Base-by-base conservation (phyloP, 2,797 vertebrate species). In the Basileuterus tristriatus region DNA sequence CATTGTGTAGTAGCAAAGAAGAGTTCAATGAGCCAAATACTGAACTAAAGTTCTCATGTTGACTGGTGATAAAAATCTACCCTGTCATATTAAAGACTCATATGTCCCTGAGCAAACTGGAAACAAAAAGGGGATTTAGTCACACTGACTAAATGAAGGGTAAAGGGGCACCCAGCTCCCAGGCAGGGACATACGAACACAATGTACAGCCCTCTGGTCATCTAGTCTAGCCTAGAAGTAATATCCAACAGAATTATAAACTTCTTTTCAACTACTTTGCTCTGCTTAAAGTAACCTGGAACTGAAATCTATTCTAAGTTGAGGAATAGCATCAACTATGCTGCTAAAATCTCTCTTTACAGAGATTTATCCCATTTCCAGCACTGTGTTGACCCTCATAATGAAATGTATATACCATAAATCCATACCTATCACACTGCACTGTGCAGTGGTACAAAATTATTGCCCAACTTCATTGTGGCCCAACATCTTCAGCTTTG, bases 21-120 rank as follows among this genome's bases (percentile, higher is more conserved):
- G 58, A 86, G 46, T 53, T 93, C 72, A 91, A 26, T 37, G 52
- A 90, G 65, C 63, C 83, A 94, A 88, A 49, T 34, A 37, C 29
- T 11, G 36, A 82, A 76, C 50, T 41, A 6, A 32, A 71, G 29
- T 71, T 78, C 30, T 93, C 32, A 15, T 18, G 26, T 62, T 15
- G 22, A 36, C 7, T 46, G 29, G 43, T 43, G 77, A 83, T 75
- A 79, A 84, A 83, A 83, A 90, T 81, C 82, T 88, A 58, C 18
- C 34, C 23, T 34, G 37, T 78, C 44, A 21, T 62, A 20, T 56
- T 65, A 34, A 62, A 83, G 63, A 69, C 6, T 58, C 36, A 49
- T n/a, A 12, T 37, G 29, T 43, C 23, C 56, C 44, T 5, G 62
- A 50, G 55, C 62, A 60, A 64, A 43, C 26, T 29, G 69, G n/a